Evolutionary conservation across 2,888 invertebrate genomes (phyloP), one percentile per base, ranked within the genome.

Genomic region (Callosobruchus maculatus): DNA sequence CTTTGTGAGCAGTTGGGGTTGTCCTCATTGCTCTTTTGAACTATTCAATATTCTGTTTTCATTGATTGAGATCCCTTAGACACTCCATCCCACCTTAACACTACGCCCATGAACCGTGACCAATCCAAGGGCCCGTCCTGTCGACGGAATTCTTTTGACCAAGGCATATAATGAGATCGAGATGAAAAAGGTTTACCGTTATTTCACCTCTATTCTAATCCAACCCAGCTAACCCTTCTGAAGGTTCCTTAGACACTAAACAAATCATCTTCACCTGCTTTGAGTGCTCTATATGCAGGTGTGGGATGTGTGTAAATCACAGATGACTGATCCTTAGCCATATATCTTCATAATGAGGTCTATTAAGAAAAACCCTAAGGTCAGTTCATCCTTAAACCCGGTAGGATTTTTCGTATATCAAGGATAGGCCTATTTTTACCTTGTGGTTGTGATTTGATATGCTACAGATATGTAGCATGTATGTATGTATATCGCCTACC

Each of bases 111-210:
- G 49, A 1, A 49, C 49, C 49, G 49, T 49, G 49, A 49, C 49
- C 49, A 49, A 49, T 49, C 13, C 49, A 49, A 78, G 75, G 78
- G 79, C 49, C 49, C 1, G 1, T 1, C 49, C 49, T 7, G 1
- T 1, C 13, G 77, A 74, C 78, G 74, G 74, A 77, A 77, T 77
- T 79, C 77, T 74, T 78, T 68, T 74, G 77, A 73, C 78, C 77
- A 77, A 78, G 78, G 9, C 4, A 49, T 18, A 49, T 49, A 79
- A 79, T 78, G 80, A 77, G 78, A 72, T 74, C 72, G 74, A 78
- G 80, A 79, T 78, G 77, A 76, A 77, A 75, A 68, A 73, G 74
- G 75, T 49, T 75, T 78, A 78, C 81, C 81, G 81, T 80, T 81
- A 81, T 74, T 70, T 78, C 80, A 79, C 81, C 81, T 81, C 79